phyloP scores from a whole-genome alignment of 2,888 invertebrate genomes.

The Lacanobia oleracea region DNA sequence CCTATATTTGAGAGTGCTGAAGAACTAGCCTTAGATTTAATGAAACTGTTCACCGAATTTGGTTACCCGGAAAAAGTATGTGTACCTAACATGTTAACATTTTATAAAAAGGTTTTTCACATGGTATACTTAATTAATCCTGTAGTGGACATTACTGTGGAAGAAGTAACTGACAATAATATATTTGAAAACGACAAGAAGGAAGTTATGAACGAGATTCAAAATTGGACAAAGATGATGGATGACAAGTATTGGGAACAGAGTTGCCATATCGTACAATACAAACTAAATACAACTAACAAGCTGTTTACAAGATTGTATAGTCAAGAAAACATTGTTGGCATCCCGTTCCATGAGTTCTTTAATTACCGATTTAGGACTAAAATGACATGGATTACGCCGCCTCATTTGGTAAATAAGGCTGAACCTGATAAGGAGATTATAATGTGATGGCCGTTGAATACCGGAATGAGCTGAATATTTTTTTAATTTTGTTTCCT shows the following conservation, averaged over 20 bases:
- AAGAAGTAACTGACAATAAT: rapidly evolving
- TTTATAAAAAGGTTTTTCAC: conserved; percentile 15
- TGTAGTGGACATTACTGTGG: not conserved
- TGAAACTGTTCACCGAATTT: conserved; percentile 48
- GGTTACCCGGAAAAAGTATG: conserved; percentile 39
- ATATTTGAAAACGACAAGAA: conserved; percentile 28
- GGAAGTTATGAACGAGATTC: conserved; percentile 29
- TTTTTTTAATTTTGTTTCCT: not conserved
- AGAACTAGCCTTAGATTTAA: conserved; percentile 41
- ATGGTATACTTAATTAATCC: not conserved
- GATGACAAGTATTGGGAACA: conserved; percentile 35
- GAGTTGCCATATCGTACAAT: conserved; percentile 50
- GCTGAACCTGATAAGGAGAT: not conserved
- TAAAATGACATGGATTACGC: conserved; percentile 9
- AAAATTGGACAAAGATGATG: conserved; percentile 16
- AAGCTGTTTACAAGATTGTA: conserved; percentile 25
- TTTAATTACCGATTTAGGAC: conserved; percentile 20
- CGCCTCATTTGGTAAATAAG: conserved; percentile 6
- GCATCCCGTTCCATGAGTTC: conserved; percentile 43
- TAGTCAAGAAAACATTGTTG: not conserved
- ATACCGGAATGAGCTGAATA: not conserved
- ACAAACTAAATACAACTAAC: conserved; percentile 47
- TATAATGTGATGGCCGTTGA: not conserved
- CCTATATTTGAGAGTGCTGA: conserved; percentile 9
- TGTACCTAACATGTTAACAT: conserved; percentile 12